Evolutionary conservation across 2,113 vertebrate genomes (phyloP).

Genomic region (Tauraco erythrolophus): DNA sequence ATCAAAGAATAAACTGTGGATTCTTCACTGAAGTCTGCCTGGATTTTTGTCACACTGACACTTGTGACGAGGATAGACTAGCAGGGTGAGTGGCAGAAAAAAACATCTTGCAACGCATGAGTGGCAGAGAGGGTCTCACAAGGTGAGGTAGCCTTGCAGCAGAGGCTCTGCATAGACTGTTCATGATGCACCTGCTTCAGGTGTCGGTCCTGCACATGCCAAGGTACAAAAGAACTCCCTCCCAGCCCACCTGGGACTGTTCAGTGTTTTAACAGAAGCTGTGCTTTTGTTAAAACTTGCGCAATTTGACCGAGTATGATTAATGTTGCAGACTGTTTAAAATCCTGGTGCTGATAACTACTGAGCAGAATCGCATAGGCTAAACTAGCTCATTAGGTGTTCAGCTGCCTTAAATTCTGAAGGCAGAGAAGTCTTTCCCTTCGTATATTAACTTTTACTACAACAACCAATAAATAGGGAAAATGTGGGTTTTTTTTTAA

Average conservation of each 20-base stretch:
- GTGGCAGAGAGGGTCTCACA: not conserved
- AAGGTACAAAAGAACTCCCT: not conserved
- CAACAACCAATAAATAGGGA: not conserved
- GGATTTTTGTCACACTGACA: not conserved
- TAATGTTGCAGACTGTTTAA: conserved; percentile 42
- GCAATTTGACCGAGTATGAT: not conserved
- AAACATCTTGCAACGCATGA: not conserved
- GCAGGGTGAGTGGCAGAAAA: not conserved
- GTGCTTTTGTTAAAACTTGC: not conserved
- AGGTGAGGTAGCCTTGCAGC: not conserved
- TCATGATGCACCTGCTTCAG: not conserved
- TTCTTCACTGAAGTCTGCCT: not conserved
- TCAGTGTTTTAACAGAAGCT: not conserved
- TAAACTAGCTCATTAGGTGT: not conserved
- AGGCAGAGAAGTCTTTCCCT: not conserved
- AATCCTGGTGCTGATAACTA: conserved; percentile 17
- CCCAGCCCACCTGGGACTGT: not conserved
- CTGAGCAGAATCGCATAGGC: not conserved
- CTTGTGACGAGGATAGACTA: not conserved
- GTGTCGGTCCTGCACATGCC: not conserved
- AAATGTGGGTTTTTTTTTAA: not conserved
- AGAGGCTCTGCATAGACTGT: not conserved
- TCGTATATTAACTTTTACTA: not conserved
- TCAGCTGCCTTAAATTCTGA: not conserved
- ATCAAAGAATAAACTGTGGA: not conserved